Base-by-base conservation (phyloP, 2,113 vertebrate genomes). In the Thomomys bottae region DNA sequence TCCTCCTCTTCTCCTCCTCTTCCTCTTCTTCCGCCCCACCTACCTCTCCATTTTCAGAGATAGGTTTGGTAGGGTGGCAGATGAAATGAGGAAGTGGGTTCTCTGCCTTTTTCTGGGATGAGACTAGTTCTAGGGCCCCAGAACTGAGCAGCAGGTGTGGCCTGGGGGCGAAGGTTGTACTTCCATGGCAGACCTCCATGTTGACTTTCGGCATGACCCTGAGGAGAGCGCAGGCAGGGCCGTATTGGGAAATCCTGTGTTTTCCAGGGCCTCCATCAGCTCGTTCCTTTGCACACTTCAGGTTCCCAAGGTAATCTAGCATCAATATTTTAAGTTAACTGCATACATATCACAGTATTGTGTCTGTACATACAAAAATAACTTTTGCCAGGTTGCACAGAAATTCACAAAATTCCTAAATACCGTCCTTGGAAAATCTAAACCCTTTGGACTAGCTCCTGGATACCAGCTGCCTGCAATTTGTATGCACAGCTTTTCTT, bases 161-260 rank as follows among this genome's bases (percentile, higher is more conserved):
- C 3, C 28, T 15, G 2, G 6, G 45, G 12, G 2, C 24, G 0
- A 30, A 23, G 18, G 30, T 59, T 2, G 23, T 4, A 12, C 32
- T 10, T 14, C 8, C 36, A 1, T 23, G 30, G n/a, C 15, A 9
- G 49, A 15, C 49, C 3, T 54, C 18, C 49, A 15, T 17, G 1
- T 17, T 5, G 21, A 34, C 23, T 10, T 38, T 36, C 2, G 38
- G 2, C 11, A 0, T 3, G 54, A 54, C 3, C 6, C 0, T 26
- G 26, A 23, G 26, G 67, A 45, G 42, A 45, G 30, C 34, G 32
- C 30, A 24, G 36, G 40, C 57, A 11, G 38, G 36, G 32, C 30
- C 0, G 1, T 5, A 24, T 24, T 18, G 3, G 24, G 6, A 23
- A 71, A 17, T 21, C 14, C 40, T 2, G 18, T 20, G 34, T 49